phyloP scores from a whole-genome alignment of 2,113 vertebrate species.

The Syngnathoides biaculeatus region DNA sequence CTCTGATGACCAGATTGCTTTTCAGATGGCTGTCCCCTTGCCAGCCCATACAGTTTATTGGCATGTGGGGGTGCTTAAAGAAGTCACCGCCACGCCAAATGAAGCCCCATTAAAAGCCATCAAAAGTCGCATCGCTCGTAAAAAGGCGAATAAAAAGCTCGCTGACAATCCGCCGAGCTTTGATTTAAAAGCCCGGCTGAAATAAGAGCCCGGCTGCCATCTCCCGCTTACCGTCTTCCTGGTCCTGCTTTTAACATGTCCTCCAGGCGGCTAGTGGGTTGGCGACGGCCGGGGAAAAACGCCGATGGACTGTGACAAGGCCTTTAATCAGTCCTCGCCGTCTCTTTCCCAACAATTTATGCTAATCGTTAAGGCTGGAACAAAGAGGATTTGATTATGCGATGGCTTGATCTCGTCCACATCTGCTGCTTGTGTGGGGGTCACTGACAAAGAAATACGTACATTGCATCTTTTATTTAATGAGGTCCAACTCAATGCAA shows the following conservation, averaged over 20 bases:
- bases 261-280: constrained; percentile 6
- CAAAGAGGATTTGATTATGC: neutral
- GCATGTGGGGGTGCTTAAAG: neutral
- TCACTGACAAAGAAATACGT: neutral
- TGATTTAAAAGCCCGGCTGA: neutral
- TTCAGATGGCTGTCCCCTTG: neutral
- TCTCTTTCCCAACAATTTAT: constrained; percentile 35
- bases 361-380: constrained; percentile 36
- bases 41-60: neutral
- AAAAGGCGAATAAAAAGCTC: neutral
- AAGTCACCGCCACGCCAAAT: neutral
- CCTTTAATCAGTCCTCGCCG: constrained; percentile 58
- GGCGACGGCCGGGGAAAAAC: constrained; percentile 11
- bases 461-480: neutral
- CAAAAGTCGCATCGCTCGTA: neutral
- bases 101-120: neutral
- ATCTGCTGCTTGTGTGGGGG: constrained; percentile 8
- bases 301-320: constrained; percentile 51
- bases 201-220: neutral
- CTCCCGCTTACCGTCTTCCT: constrained; percentile 27
- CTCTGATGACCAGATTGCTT: too few species aligned
- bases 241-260: constrained; percentile 24
- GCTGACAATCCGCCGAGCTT: neutral
- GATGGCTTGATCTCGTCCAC: constrained; percentile 7
- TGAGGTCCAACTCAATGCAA: too few species aligned